Base-by-base conservation (phyloP, 2,113 vertebrate genomes). In the Diglossa brunneiventris region DNA sequence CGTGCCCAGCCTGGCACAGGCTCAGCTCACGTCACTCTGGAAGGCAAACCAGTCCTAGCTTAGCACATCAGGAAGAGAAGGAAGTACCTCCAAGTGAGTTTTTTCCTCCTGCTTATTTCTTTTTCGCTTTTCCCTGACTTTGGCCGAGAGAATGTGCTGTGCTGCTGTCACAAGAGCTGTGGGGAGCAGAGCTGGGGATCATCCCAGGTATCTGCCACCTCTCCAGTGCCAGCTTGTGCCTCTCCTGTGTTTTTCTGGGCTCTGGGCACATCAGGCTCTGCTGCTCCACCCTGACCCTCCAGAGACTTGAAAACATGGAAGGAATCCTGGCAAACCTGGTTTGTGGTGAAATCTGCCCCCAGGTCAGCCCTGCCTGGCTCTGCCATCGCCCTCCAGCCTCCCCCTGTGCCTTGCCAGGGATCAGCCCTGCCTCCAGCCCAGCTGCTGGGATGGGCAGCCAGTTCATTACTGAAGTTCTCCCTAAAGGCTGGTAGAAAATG, bases 201-300 rank as follows among this genome's bases (percentile, higher is more conserved):
- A 58, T 14, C 30, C 61, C 0, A 0, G 49, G 19, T 2, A 5
- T n/a, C 44, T 83, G 39, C 55, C 7, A 1, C 23, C 22, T 26
- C 30, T 27, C 9, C 0, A 0, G 31, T 0, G 5, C 2, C 13
- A 37, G 46, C 5, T 4, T 81, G 9, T 52, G 17, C 31, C 35
- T 76, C 16, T 64, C 18, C 55, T 0, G 2, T 28, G 73, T 18
- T 68, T 42, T 42, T 35, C 2, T 44, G 55, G 53, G 26, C 49
- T 59, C 39, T 81, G 62, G 44, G 22, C 30, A 41, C 44, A n/a
- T 63, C 79, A 49, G 42, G 52, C 47, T 85, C 56, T 6, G 4
- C 9, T 44, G 41, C 4, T 11, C 27, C 69, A 75, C 31, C 52
- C 47, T 63, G 52, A 28, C 15, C 31, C 61, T 87, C 28, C 2